Conservation (phyloP, 2,888 invertebrate species). For the Tipula confusa region DNA sequence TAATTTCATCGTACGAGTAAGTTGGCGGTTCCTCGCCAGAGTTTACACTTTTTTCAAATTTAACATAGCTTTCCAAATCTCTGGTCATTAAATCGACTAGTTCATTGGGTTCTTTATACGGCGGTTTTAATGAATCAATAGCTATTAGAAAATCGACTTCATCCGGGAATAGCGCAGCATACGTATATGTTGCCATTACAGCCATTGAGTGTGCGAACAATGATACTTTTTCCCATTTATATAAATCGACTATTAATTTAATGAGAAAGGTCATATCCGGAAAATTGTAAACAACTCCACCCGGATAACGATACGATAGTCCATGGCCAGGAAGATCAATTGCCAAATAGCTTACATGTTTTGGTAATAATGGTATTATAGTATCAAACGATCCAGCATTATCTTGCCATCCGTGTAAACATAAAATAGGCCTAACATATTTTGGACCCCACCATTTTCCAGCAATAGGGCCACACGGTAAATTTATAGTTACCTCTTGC, state of each 20-base stretch:
- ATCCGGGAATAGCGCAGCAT: slow-evolving; percentile 58
- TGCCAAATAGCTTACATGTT: slow-evolving; percentile 54
- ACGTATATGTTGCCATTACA: slow-evolving; percentile 57
- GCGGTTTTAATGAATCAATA: slow-evolving; percentile 45
- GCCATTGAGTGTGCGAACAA: slow-evolving; percentile 68
- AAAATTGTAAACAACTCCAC: slow-evolving; percentile 54
- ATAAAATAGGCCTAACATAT: slow-evolving; percentile 61
- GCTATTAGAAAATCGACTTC: slow-evolving; percentile 48
- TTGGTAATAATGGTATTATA: slow-evolving; percentile 58
- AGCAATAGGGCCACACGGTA: slow-evolving; percentile 64
- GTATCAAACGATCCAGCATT: slow-evolving; percentile 70
- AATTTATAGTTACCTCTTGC: slow-evolving; percentile 62
- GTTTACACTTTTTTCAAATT: slow-evolving; percentile 31
- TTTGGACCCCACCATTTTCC: slow-evolving; percentile 68
- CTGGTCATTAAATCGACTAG: slow-evolving; percentile 49
- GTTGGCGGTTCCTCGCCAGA: slow-evolving; percentile 54
- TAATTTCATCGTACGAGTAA: slow-evolving; percentile 60
- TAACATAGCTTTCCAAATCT: slow-evolving; percentile 42
- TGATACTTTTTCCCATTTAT: slow-evolving; percentile 65
- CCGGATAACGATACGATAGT: slow-evolving; percentile 61
- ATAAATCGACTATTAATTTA: slow-evolving; percentile 57
- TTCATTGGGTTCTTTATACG: slow-evolving; percentile 31
- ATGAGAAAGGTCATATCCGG: slow-evolving; percentile 51
- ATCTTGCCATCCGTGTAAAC: slow-evolving; percentile 76
- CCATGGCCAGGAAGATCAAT: slow-evolving; percentile 71